Base-by-base conservation (phyloP, 92 coral and sea anemone genomes). In the Porites rus region DNA sequence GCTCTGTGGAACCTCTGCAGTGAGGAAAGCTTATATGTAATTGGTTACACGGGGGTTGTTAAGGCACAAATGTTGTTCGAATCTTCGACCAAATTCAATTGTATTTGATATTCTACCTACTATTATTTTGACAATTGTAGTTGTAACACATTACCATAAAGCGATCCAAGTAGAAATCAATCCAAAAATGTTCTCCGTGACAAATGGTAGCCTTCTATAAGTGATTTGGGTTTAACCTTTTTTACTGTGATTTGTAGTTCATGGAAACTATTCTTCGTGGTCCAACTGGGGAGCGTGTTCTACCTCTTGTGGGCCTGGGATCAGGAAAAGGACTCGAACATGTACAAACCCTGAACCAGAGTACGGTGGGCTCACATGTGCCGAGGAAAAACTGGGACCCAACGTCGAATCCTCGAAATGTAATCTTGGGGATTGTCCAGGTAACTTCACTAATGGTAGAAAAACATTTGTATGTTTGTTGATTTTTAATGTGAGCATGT, bases 231-330 rank as follows among this genome's bases (percentile, higher is more conserved):
- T 38, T 8, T 80, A 14, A 80, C 11, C 64, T 28, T 54, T 25
- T 70, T 56, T 8, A 8, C n/a, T 62, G 7, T 50, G 31, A 10
- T 46, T 75, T 8, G 6, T 46, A 95, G 98, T 95, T 65, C 98
- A 95, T 38, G 98, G 98, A 20, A 95, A 95, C 82, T 95, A 88
- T 80, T 93, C 98, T 2, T 25, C 89, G 14, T 95, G 98, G 98
- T 95, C 98, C 0, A 72, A 80, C 72, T 95, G 95, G 94, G 98
- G 98, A 65, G 51, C 92, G 6, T 95, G 98, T 18, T 93, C 98
- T 6, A 46, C 91, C 28, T 77, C 98, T 1, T 95, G 98, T 73
- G 98, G 98, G 14, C 76, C 81, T 59, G 98, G 98, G 20, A 60
- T 82, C 72, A 93, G 86, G 75, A 91, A 91, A 85, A 79, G 98